A percentile compares a stretch with the other conserved stretches of the same genome.
These are phyloP conservation scores for Spatulosminthurus flaviceps DNA, from an alignment of 2,888 invertebrate species.

Conservation along the genomic window DNA sequence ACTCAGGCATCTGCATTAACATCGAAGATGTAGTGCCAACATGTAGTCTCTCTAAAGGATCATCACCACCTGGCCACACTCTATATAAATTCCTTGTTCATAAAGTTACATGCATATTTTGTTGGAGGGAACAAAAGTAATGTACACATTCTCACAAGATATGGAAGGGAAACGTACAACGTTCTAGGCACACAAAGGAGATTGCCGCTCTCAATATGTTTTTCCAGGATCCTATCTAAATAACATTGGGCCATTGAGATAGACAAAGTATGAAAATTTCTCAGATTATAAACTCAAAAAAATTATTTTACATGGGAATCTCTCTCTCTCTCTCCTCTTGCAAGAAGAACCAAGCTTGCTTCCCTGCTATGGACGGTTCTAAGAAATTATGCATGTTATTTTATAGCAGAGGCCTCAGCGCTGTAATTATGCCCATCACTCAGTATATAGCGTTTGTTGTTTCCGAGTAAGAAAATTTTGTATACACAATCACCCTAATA, in stretches of 20 bases:
- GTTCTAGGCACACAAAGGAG: background rate
- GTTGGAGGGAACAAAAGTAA: background rate
- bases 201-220: background rate
- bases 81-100: background rate
- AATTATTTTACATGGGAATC: background rate
- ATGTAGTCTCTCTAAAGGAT: too few relatives aligned
- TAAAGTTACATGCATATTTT: too few relatives aligned
- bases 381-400: too few relatives aligned
- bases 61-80: slow-evolving; percentile 31
- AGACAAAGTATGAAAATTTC: too few relatives aligned
- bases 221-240: background rate
- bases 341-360: too few relatives aligned
- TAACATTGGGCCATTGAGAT: too few relatives aligned
- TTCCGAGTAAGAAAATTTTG: slow-evolving; percentile 17
- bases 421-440: slow-evolving; percentile 44
- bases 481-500: too few relatives aligned
- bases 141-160: background rate
- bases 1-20: slow-evolving; percentile 33
- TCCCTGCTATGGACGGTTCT: too few relatives aligned
- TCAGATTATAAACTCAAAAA: background rate
- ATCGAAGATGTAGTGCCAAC: background rate
- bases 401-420: too few relatives aligned
- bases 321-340: slow-evolving; percentile 6
- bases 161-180: too few relatives aligned
- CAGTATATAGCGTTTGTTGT: too few relatives aligned